phyloP scores from a whole-genome alignment of 2,888 invertebrate species.

The Hermaeophaga mercurialis region DNA sequence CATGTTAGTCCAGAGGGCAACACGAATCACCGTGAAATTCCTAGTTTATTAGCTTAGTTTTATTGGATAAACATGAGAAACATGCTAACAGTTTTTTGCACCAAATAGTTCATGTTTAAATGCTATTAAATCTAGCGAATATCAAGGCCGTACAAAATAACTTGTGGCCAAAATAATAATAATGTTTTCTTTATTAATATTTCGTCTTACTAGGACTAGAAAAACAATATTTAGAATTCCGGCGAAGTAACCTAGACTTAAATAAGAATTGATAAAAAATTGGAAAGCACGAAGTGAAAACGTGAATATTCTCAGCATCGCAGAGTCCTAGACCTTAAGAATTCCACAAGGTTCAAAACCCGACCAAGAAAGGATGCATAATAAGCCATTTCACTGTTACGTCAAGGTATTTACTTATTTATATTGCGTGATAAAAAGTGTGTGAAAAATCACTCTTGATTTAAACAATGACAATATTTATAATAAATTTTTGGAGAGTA shows the following conservation, averaged over 20 bases:
- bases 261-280: constrained; percentile 31
- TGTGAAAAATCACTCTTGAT: too few species aligned
- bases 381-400: constrained; percentile 16
- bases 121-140: too few species aligned
- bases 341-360: constrained; percentile 31
- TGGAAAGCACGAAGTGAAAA: constrained; percentile 39
- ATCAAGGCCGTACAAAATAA: too few species aligned
- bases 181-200: too few species aligned
- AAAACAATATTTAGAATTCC: too few species aligned
- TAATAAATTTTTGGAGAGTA: too few species aligned
- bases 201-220: too few species aligned
- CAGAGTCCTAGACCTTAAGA: constrained; percentile 38
- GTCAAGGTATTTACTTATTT: too few species aligned
- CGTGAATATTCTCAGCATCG: constrained; percentile 40
- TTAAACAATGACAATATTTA: too few species aligned
- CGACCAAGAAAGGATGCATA: constrained; percentile 6
- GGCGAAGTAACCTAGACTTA: too few species aligned
- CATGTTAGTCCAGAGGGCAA: constrained; percentile 6
- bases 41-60: background rate
- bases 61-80: constrained; percentile 28
- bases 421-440: too few species aligned
- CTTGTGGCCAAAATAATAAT: too few species aligned
- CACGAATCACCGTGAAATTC: constrained; percentile 4
- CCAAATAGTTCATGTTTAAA: background rate
- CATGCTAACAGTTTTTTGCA: constrained; percentile 30